Evolutionary conservation across 2,113 vertebrate genomes (phyloP), one percentile per base, ranked within the genome.

Genomic region (Xenopus borealis): DNA sequence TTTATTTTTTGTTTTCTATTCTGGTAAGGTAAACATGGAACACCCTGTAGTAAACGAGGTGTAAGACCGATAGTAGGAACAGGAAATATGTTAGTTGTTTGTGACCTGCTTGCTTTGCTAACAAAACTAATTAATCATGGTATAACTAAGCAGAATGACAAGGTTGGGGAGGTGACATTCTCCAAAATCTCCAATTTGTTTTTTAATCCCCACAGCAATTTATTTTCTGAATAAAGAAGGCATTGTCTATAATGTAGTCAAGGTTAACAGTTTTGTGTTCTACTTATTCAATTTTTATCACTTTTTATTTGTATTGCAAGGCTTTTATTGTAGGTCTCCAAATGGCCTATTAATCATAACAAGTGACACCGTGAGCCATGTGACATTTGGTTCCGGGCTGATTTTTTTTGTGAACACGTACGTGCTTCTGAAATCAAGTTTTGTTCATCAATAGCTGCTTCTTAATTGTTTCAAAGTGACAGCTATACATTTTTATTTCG

Each of bases 381-480:
- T 93, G 92, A 95, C 91, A 92, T 92, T 83, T 81, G 83, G 82
- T 84, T 80, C 88, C 82, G 80, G 85, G 85, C 81, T 88, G 82
- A 81, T 78, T 85, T 1, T 85, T 1, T 79, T 45, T 14, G 1
- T 3, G 2, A 46, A 58, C 23, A 0, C 50, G 14, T 20, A 3
- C 23, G 7, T 23, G 17, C 62, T n/a, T 27, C 82, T 88, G 88
- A 89, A 85, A 86, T 86, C 88, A 89, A 89, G 86, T 91, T 90
- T 91, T 92, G 85, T 95, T 95, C 93, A 95, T 94, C 91, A 95
- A 86, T 88, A 85, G 86, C 84, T 88, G 83, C 89, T 93, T 93
- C 93, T 95, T 94, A 94, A 94, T 95, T 96, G 92, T 93, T 91
- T 88, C 91, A 88, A 92, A 92, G 88, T 92, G 90, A 92, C 95